A percentile compares a stretch with the other conserved stretches of the same genome.
These are phyloP conservation scores for Ecliptopera silaceata DNA, from an alignment of 2,888 invertebrate genomes.

Conservation along the genomic window DNA sequence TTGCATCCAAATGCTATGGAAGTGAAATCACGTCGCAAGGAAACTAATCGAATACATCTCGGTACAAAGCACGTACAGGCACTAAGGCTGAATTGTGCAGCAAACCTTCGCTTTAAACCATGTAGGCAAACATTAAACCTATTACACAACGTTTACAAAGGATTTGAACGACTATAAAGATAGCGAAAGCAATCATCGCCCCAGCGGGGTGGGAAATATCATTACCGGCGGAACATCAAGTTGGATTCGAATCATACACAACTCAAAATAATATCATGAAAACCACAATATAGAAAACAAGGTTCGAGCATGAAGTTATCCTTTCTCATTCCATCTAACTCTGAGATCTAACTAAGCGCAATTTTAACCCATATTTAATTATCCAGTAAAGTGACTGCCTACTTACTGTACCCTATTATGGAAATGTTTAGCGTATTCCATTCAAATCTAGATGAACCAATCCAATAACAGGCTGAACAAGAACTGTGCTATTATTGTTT, in stretches of 20 bases:
- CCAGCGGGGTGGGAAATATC: constrained; percentile 18
- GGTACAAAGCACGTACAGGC: constrained; percentile 1
- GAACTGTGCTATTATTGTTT: constrained; percentile 20
- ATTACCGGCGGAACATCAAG: constrained; percentile 15
- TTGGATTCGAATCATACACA: constrained; percentile 21
- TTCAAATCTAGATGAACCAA: constrained; percentile 19
- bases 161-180: constrained; percentile 31
- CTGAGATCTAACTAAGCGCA: no score
- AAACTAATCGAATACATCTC: constrained; percentile 3
- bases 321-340: constrained; percentile 4
- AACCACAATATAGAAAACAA: constrained; percentile 12
- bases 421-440: constrained; percentile 15
- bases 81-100: constrained; percentile 4
- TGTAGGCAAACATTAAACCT: constrained; percentile 20
- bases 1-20: not conserved
- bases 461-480: constrained; percentile 22
- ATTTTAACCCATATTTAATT: no score
- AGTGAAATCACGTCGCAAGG: constrained; percentile 1
- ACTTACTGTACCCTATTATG: constrained; percentile 2
- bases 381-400: constrained; percentile 2
- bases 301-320: not conserved
- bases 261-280: constrained; percentile 14
- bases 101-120: constrained; percentile 26
- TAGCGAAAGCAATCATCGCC: constrained; percentile 30
- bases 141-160: constrained; percentile 28